A percentile compares a stretch with the other conserved stretches of the same genome.
phyloP scores from a whole-genome alignment of 2,113 vertebrate species.

The Passerina amoena region DNA sequence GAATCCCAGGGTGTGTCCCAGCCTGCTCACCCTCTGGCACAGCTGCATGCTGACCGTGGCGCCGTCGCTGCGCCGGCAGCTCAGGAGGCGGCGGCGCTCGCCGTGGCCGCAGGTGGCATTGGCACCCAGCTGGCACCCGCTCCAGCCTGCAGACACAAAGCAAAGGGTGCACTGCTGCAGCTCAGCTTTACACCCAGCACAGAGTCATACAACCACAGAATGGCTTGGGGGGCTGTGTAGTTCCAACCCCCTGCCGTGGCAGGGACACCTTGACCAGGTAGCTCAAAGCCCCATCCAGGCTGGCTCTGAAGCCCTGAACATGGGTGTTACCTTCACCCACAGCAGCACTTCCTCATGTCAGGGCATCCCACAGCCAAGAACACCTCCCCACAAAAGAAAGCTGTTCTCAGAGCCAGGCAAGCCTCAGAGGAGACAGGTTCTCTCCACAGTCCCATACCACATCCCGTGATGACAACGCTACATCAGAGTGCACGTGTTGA shows the following conservation, averaged over 20 bases:
- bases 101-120: constrained; percentile 87
- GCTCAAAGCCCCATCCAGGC: not conserved
- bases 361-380: not conserved
- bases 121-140: constrained; percentile 88
- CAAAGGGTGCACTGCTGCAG: not conserved
- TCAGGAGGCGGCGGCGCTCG: constrained; percentile 79
- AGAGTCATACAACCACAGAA: not conserved
- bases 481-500: not conserved
- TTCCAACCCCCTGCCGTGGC: fast-evolving
- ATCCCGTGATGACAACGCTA: not conserved
- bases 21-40: constrained; percentile 79
- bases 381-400: not conserved
- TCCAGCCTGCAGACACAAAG: constrained; percentile 84
- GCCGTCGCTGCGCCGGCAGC: constrained; percentile 88
- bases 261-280: not conserved
- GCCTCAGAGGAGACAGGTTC: not conserved
- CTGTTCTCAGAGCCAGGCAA: not conserved
- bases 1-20: fast-evolving
- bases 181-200: not conserved
- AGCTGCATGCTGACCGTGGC: constrained; percentile 72
- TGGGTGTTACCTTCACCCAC: fast-evolving
- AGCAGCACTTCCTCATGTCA: fast-evolving
- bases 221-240: fast-evolving
- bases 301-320: not conserved
- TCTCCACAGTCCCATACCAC: not conserved